Evolutionary conservation across 2,113 vertebrate species (phyloP), one percentile per base, ranked within the genome.

Genomic region (Lepus europaeus): DNA sequence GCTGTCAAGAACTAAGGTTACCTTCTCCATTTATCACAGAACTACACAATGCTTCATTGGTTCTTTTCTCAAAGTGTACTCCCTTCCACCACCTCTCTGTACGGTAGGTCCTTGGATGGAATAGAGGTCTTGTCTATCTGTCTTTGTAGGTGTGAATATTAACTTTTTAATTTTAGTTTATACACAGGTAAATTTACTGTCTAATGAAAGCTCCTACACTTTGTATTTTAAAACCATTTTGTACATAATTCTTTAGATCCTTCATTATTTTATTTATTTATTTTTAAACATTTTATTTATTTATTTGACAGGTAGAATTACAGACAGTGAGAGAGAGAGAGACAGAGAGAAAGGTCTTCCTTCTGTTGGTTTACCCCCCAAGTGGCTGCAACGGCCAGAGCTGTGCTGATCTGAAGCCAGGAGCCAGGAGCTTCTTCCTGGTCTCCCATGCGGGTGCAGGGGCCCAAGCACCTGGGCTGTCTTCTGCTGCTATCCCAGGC

Each of bases 151-250:
- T 83, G 2, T 77, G 66, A 79, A 87, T 84, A 79, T 13, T 72
- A 68, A 83, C 63, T 80, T 89, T 74, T 89, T 91, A 31, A 39
- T 87, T 89, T 85, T 88, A 88, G 68, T 88, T 91, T 53, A 36
- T 61, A 8, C 56, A 68, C 69, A 94, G 1, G 53, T 89, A 81
- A 91, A 89, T 84, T 88, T 82, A 51, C 39, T 74, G 3, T 87
- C 33, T 91, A 87, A 79, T 90, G 59, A 78, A 87, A 78, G 61
- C 73, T 79, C 19, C 33, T 6, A 36, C 49, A 39, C 27, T 80
- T 0, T 63, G n/a, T 27, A 90, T 94, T 95, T 81, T 14, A 87
- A 69, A 90, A 33, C 31, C 61, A 84, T 77, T 95, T 89, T 80
- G 19, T 74, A 80, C 33, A 72, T 93, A 78, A 69, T 63, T 83